These are phyloP conservation scores for Agrilus planipennis DNA, from an alignment of 1,140 invertebrate species.

Conservation along the genomic window DNA sequence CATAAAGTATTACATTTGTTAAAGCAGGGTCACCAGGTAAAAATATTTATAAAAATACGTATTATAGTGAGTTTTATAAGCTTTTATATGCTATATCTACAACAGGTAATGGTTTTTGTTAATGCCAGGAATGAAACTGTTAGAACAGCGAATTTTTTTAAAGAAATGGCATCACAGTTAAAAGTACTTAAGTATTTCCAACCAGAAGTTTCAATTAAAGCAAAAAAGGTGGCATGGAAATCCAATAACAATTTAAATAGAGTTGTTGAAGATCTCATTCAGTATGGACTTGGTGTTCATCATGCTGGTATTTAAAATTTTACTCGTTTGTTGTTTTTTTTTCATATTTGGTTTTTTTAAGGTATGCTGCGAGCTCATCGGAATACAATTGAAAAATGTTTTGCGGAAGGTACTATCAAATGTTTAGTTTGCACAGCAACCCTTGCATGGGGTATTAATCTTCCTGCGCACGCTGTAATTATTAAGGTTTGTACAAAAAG, in stretches of 20 bases:
- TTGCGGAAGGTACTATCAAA: conserved; percentile 78
- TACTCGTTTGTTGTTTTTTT: conserved; percentile 5
- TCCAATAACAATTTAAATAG: conserved; percentile 41
- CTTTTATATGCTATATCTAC: neutral
- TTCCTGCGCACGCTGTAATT: conserved; percentile 95
- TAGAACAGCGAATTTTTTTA: conserved; percentile 67
- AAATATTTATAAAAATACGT: neutral
- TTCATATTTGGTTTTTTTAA: conserved; percentile 10
- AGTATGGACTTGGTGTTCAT: conserved; percentile 85
- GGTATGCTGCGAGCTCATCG: conserved; percentile 79
- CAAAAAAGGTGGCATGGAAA: conserved; percentile 39
- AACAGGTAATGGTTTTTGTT: conserved; percentile 92
- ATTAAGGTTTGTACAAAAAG: conserved; percentile 65
- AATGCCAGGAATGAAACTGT: conserved; percentile 94
- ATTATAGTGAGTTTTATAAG: neutral
- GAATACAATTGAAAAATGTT: conserved; percentile 70
- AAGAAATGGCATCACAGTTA: conserved; percentile 50
- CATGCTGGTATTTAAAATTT: conserved; percentile 81
- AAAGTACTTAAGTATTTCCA: conserved; percentile 21
- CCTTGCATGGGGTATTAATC: conserved; percentile 97
- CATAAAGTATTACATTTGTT: conserved; percentile 84
- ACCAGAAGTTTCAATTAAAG: conserved; percentile 47
- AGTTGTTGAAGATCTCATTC: conserved; percentile 69
- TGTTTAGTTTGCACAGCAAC: conserved; percentile 96
- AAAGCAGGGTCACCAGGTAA: conserved; percentile 71